Evolutionary conservation across 1,140 invertebrate species (phyloP).

Genomic region (Drosophila cardini): DNA sequence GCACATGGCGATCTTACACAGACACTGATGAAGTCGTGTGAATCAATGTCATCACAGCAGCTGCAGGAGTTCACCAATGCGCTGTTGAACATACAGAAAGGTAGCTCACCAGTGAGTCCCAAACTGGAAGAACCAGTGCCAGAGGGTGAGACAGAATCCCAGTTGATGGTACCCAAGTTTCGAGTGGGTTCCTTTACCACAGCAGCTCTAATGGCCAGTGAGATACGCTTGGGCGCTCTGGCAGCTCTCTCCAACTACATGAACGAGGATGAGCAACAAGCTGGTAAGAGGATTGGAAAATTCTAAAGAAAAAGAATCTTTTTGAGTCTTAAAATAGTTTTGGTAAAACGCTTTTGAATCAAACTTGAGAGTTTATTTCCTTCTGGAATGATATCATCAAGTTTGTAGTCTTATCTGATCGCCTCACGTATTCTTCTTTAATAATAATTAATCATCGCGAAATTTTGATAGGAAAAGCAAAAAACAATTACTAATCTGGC

Average conservation of each 20-base stretch:
- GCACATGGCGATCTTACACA: slow-evolving; percentile 62
- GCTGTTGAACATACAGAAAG: slow-evolving; percentile 71
- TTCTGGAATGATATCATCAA: background rate
- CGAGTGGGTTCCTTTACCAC: slow-evolving; percentile 86
- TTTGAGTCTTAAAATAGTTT: background rate
- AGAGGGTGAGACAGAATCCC: slow-evolving; percentile 61
- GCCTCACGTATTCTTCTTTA: background rate
- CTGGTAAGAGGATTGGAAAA: slow-evolving; percentile 56
- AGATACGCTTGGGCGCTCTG: slow-evolving; percentile 74
- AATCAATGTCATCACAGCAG: slow-evolving; percentile 85
- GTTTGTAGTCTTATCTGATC: background rate
- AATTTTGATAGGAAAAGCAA: background rate
- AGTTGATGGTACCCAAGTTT: slow-evolving; percentile 86
- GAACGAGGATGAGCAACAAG: slow-evolving; percentile 78
- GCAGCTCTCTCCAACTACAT: slow-evolving; percentile 81
- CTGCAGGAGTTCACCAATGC: slow-evolving; percentile 80
- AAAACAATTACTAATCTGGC: slow-evolving; percentile 9
- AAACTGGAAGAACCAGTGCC: slow-evolving; percentile 17
- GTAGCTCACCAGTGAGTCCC: slow-evolving; percentile 31
- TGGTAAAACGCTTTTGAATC: background rate
- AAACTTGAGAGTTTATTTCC: slow-evolving; percentile 6
- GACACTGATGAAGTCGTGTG: slow-evolving; percentile 81
- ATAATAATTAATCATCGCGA: slow-evolving; percentile 12
- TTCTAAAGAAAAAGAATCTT: background rate
- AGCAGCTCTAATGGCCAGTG: slow-evolving; percentile 65